Base-by-base conservation (phyloP, 2,797 vertebrate species). In the Bradypodion pumilum region DNA sequence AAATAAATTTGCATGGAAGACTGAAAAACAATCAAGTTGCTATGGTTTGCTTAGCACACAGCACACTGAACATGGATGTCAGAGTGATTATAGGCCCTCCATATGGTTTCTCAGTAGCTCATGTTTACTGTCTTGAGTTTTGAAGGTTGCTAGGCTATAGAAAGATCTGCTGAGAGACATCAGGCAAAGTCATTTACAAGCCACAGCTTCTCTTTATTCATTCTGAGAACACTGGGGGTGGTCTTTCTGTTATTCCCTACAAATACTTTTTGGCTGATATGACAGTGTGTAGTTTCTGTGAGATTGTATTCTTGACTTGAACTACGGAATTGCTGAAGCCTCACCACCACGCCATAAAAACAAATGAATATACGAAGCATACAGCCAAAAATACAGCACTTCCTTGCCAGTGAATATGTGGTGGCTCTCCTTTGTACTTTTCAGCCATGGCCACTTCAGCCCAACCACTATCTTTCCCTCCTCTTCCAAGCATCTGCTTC, bases 71-170 rank as follows among this genome's bases (percentile, higher is more conserved):
- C 0, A 62, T 82, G 59, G 21, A 46, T 66, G 84, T 66, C 60
- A 86, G 87, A 83, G 80, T 63, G 70, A 84, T 80, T 86, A 60
- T 3, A 9, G 23, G n/a, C 46, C 37, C 27, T 65, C 72, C 72
- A 35, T 74, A 85, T 44, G 46, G 37, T 44, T 68, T 79, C 46
- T 83, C 27, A 69, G 66, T 68, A 69, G 52, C 9, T 68, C 3
- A 2, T 83, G 76, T 83, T 83, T 40, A 83, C 81, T 74, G 46
- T 16, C 9, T 19, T 86, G 85, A 40, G 5, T n/a, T n/a, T 60
- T 75, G 83, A 82, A 79, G 86, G 84, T 1, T 86, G 77, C 78
- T 84, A 87, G 87, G 77, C 7, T 42, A 29, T 56, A 13, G n/a
- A 29, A 73, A 32, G 27, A 46, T n/a, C 9, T 72, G 35, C 56